Evolutionary conservation across 2,797 vertebrate genomes (phyloP).

Genomic region (Arrhamphus sclerolepis): DNA sequence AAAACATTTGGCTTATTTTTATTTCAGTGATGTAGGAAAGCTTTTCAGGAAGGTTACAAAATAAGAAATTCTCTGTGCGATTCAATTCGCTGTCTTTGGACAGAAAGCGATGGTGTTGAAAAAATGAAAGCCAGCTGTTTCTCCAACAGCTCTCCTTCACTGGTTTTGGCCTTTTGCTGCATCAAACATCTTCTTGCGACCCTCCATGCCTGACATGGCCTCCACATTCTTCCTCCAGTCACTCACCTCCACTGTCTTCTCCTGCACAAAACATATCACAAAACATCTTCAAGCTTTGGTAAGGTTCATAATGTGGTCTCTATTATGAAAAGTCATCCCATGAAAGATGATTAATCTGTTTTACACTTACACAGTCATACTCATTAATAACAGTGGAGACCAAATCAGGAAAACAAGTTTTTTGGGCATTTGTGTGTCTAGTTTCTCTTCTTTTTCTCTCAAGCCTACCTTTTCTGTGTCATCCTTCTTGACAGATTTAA

Average conservation of each 20-base stretch:
- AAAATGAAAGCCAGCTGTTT: conserved; percentile 1
- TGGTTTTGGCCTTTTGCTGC: conserved; percentile 84
- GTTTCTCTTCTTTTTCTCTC: background rate
- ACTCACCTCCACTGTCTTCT: conserved; percentile 92
- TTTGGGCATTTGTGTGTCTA: background rate
- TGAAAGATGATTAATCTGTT: background rate
- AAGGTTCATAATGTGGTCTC: background rate
- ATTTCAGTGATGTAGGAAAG: conserved; percentile 37
- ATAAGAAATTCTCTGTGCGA: background rate
- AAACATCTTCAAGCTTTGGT: background rate
- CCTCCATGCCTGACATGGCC: conserved; percentile 99
- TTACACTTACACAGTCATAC: background rate
- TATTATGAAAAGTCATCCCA: background rate
- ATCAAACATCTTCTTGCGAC: conserved; percentile 98
- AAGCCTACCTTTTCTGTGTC: conserved; percentile 92
- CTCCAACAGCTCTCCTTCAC: conserved; percentile 60
- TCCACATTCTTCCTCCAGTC: conserved; percentile 99
- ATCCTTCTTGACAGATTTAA: conserved; percentile 98
- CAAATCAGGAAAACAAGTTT: too few species aligned
- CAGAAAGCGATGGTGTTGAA: background rate
- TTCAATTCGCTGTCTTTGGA: background rate
- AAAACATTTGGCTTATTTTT: conserved; percentile 4
- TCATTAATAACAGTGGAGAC: too few species aligned
- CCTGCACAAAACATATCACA: conserved; percentile 73
- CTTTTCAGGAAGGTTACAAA: background rate